phyloP scores from a whole-genome alignment of 2,888 invertebrate species.

The Trachelus tabidus region DNA sequence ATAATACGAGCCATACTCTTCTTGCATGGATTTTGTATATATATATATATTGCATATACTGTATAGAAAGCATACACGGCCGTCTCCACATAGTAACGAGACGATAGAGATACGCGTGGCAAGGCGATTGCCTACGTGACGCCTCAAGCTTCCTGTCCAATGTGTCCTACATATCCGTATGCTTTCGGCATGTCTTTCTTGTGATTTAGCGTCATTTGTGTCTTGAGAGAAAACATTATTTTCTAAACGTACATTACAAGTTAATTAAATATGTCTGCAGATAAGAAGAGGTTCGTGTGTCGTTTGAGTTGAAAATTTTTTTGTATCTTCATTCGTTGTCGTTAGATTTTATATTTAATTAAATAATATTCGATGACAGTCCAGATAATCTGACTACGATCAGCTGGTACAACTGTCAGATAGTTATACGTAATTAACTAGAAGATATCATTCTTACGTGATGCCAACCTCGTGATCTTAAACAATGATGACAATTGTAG shows the following conservation, averaged over 20 bases:
- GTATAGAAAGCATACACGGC: slow-evolving; percentile 42
- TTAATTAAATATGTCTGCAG: background rate
- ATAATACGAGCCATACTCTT: slow-evolving; percentile 35
- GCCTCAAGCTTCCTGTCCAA: slow-evolving; percentile 51
- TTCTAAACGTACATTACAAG: background rate
- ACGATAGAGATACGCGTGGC: slow-evolving; percentile 50
- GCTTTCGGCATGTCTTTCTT: slow-evolving; percentile 2
- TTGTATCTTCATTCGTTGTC: background rate
- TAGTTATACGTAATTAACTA: background rate
- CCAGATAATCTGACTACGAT: background rate
- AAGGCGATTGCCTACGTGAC: slow-evolving; percentile 58
- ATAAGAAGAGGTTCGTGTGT: background rate
- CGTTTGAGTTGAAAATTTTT: background rate
- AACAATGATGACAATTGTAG: background rate
- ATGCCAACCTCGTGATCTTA: background rate
- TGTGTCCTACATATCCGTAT: slow-evolving; percentile 48
- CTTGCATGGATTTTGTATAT: background rate
- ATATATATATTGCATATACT: background rate
- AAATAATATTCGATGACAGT: background rate
- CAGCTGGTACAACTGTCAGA: background rate
- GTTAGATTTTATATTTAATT: background rate
- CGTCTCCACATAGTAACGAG: slow-evolving; percentile 39
- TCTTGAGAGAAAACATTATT: background rate
- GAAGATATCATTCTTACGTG: background rate
- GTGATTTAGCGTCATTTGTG: background rate